Base-by-base conservation (phyloP, 2,797 vertebrate species). In the Tangara arthus region DNA sequence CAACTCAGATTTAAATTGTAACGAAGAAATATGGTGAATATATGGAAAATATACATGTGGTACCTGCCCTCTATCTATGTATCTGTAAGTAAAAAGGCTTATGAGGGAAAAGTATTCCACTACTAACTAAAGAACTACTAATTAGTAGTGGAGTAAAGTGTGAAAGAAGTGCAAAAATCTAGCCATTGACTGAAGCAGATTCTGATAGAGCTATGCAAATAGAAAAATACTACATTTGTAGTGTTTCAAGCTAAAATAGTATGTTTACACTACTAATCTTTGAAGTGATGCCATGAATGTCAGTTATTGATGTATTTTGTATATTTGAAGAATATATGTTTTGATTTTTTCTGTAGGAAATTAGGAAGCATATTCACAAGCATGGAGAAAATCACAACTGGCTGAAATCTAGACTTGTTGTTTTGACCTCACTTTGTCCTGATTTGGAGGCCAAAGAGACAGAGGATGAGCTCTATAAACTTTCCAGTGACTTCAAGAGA, bases 371-470 rank as follows among this genome's bases (percentile, higher is more conserved):
- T 30, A 93, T 98, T 49, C 97, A 97, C 73, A 96, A 97, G 89
- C 97, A 98, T 81, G 98, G 98, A 37, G 98, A 99, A 95, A 98
- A 93, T 79, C 97, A 99, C 53, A 89, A 95, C 93, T 99, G 99
- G 99, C 97, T 99, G 47, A 98, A 98, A 96, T 98, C 98, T 76
- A 98, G 97, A 56, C 98, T 99, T 39, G 88, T 96, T 87, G 95
- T 96, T 87, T 95, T 99, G 84, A 98, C 97, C 6, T 95, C 98
- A 28, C 94, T 98, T 41, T 99, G 98, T 96, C 97, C 98, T 64
- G 98, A 99, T 63, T 94, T 97, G n/a, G 99, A 99, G 95, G 97
- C 98, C 37, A 98, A 98, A 93, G 98, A 97, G 61, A 98, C 98
- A 93, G 98, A 98, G 65, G 96, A 97, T 26, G 98, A 98, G 9